These are phyloP conservation scores for Rhabdomys dilectus DNA, from an alignment of 2,113 vertebrate species.

Conservation along the genomic window DNA sequence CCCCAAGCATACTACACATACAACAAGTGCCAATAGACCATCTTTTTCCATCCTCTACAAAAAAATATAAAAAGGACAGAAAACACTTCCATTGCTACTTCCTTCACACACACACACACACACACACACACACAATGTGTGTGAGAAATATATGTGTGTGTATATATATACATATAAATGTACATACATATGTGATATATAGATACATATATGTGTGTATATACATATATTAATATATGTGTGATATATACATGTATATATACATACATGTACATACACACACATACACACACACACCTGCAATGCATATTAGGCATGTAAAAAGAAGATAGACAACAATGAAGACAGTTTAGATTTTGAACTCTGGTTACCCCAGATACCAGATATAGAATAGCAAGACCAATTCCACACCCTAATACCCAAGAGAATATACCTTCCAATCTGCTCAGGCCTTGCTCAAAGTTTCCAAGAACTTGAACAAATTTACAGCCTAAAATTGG, in stretches of 20 bases:
- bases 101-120: background rate
- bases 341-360: background rate
- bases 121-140: background rate
- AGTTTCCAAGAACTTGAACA: conserved; percentile 21
- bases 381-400: background rate
- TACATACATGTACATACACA: background rate
- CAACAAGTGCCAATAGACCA: background rate
- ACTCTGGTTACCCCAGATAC: background rate
- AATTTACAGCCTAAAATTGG: background rate
- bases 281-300: background rate
- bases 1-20: background rate
- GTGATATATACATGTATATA: background rate
- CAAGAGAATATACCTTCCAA: background rate
- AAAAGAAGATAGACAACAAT: background rate
- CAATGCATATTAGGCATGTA: background rate
- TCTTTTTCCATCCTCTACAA: background rate
- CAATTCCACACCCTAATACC: background rate
- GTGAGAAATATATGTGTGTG: accelerated
- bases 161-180: background rate
- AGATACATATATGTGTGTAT: too few species aligned
- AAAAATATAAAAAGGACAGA: conserved; percentile 26
- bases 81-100: background rate
- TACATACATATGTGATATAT: background rate
- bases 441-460: background rate
- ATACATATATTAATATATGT: background rate